Percentiles rank a stretch among this genome's conserved stretches.
These are phyloP conservation scores for Amitus sp. DNA, from an alignment of 2,888 invertebrate genomes.

Conservation along the genomic window DNA sequence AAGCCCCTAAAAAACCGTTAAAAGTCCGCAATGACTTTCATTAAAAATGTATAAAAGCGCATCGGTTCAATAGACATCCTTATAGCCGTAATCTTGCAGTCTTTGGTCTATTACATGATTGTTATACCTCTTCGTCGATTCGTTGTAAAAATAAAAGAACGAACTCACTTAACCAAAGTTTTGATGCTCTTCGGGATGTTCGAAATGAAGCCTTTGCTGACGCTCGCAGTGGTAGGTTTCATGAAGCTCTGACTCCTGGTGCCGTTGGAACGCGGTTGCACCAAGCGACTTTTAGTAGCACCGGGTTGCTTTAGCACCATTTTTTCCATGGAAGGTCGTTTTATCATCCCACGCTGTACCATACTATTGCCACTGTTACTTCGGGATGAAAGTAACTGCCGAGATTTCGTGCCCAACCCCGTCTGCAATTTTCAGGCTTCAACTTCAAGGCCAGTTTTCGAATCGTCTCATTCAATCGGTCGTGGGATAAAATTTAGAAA, in stretches of 20 bases:
- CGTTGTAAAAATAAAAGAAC: constrained; percentile 2
- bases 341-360: constrained; percentile 51
- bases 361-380: constrained; percentile 67
- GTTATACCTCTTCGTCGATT: background rate
- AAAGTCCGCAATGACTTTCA: too few relatives aligned
- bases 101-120: constrained; percentile 1
- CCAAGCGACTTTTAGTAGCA: constrained; percentile 48
- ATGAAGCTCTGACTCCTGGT: constrained; percentile 72
- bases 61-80: background rate
- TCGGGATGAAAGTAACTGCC: constrained; percentile 55
- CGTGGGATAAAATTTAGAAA: too few relatives aligned
- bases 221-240: constrained; percentile 88
- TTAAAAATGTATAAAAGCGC: too few relatives aligned
- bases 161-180: constrained; percentile 51
- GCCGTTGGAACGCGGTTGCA: constrained; percentile 51
- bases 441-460: too few relatives aligned
- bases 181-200: constrained; percentile 61
- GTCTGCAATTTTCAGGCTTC: constrained; percentile 4
- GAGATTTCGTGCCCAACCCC: constrained; percentile 11
- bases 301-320: constrained; percentile 13
- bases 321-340: constrained; percentile 42
- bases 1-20: too few relatives aligned
- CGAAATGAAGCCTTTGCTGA: constrained; percentile 72
- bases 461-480: too few relatives aligned
- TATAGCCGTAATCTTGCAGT: background rate